phyloP scores from a whole-genome alignment of 2,888 invertebrate genomes.

The Limnephilus lunatus region DNA sequence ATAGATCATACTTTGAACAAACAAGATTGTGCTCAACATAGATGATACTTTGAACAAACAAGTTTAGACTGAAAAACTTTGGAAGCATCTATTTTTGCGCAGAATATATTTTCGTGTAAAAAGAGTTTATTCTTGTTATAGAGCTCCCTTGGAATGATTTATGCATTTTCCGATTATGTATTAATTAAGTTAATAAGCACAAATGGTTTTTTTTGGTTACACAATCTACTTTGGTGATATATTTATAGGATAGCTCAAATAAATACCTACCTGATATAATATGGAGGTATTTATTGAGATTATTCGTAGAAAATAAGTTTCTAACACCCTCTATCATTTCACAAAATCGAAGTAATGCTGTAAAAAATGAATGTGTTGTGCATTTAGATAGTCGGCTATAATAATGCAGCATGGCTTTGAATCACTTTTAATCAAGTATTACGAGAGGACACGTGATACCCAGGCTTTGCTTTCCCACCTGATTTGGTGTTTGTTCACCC shows the following conservation, averaged over 20 bases:
- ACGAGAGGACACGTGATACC: not conserved
- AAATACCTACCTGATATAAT: not conserved
- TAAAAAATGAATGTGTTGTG: too few relatives aligned
- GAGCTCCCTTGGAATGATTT: not conserved
- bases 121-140: not conserved
- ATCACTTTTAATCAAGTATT: not conserved
- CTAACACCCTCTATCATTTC: not conserved
- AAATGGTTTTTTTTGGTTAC: too few relatives aligned
- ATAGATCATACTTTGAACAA: too few relatives aligned
- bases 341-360: not conserved
- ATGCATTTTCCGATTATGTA: not conserved
- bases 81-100: not conserved
- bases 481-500: conserved; percentile 31
- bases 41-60: too few relatives aligned
- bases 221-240: too few relatives aligned
- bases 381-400: not conserved
- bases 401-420: not conserved
- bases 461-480: not conserved
- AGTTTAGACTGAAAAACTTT: not conserved
- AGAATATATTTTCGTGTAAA: too few relatives aligned
- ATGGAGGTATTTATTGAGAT: too few relatives aligned
- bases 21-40: too few relatives aligned
- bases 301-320: too few relatives aligned
- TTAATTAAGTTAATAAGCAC: not conserved
- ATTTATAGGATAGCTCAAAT: not conserved